Percentiles rank a stretch among this genome's conserved stretches.
Conservation (phyloP, 2,797 vertebrate genomes). For the Clarias platycephalus region DNA sequence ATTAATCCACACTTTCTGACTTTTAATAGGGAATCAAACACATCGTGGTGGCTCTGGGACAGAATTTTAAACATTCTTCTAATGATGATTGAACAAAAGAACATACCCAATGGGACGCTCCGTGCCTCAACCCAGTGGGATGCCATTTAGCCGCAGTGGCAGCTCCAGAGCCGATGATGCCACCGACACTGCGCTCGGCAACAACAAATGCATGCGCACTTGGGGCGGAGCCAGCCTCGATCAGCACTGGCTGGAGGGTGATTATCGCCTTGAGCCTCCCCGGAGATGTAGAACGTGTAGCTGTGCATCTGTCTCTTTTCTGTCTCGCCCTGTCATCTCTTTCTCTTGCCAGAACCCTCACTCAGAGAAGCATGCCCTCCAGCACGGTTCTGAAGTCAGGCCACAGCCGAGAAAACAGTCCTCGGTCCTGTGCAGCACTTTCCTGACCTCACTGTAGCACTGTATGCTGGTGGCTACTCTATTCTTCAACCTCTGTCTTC, state of each 20-base stretch:
- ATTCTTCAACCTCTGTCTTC: background rate
- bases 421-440: background rate
- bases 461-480: background rate
- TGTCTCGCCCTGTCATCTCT: background rate
- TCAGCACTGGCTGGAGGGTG: background rate
- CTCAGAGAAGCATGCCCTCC: constrained; percentile 17
- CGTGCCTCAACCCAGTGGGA: background rate
- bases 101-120: background rate
- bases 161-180: background rate
- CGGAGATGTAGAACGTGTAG: background rate
- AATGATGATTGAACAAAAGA: background rate
- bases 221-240: background rate
- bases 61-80: background rate
- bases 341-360: background rate
- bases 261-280: constrained; percentile 6
- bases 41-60: background rate
- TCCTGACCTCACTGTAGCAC: background rate
- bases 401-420: background rate
- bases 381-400: background rate
- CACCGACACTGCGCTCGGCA: background rate
- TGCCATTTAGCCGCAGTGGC: background rate
- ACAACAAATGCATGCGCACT: background rate
- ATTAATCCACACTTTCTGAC: background rate
- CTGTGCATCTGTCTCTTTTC: background rate
- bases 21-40: background rate